Evolutionary conservation across 2,797 vertebrate species (phyloP).

Genomic region (Periparus ater): DNA sequence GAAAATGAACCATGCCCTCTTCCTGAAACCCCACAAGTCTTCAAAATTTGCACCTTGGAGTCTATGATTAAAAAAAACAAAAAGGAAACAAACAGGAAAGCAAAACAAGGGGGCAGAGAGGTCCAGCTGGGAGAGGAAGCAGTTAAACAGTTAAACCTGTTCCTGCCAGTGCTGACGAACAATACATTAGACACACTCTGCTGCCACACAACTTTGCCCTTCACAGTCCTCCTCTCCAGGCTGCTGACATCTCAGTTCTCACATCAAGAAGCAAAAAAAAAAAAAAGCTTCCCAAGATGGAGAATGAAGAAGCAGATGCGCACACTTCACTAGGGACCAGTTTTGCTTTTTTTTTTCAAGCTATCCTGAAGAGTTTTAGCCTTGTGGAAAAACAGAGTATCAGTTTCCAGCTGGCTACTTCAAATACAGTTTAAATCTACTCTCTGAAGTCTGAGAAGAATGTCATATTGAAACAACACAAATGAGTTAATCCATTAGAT

Average conservation of each 20-base stretch:
- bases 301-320: background rate
- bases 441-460: background rate
- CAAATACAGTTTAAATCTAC: background rate
- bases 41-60: fast-evolving
- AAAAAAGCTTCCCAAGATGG: background rate
- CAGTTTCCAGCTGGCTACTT: fast-evolving
- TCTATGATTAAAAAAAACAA: background rate
- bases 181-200: background rate
- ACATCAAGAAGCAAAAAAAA: background rate
- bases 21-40: background rate
- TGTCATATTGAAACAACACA: fast-evolving
- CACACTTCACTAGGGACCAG: fast-evolving
- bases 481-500: background rate
- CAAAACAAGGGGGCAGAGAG: background rate
- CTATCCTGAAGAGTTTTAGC: background rate
- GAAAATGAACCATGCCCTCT: background rate
- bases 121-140: background rate
- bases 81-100: background rate
- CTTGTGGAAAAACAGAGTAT: background rate
- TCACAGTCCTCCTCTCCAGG: background rate
- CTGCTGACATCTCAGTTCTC: background rate
- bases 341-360: too few relatives aligned
- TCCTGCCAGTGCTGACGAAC: background rate
- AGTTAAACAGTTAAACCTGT: background rate
- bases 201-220: background rate